Evolutionary conservation across 1,140 invertebrate genomes (phyloP), one percentile per base, ranked within the genome.

Genomic region (Lordiphosa stackelbergi): DNA sequence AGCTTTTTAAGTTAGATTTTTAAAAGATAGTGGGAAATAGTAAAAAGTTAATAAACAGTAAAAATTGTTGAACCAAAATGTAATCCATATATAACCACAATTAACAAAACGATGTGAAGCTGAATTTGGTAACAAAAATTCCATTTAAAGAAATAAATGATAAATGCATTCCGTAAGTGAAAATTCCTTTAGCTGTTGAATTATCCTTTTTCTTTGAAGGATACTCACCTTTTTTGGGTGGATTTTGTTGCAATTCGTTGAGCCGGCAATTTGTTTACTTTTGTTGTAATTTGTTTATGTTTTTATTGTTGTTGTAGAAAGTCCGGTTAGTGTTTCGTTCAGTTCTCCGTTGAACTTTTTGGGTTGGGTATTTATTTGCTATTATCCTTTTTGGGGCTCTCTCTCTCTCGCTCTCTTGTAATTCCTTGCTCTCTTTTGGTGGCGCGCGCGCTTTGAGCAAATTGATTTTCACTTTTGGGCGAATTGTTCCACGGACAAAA

Each of bases 401-500:
- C 47, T 40, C 16, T 16, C 47, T 45, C 49, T 40, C 43, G 24
- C 53, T 7, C 28, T 16, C 13, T 53, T 22, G 34, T 49, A 55
- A 24, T 24, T 24, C 22, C 52, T 65, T 55, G 49, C 52, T 56
- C 55, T 66, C 34, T 35, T 41, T 24, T 24, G 22, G 22, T 24
- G 22, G 66, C 58, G 66, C 75, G 75, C 75, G 75, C 75, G 73
- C 66, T 46, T 66, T 79, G 49, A 52, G 51, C 72, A 68, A 81
- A 79, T 79, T 81, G 75, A 79, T 79, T 79, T 79, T 79, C 75
- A 79, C 75, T 79, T 79, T 79, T 79, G 77, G 77, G 48, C 38
- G 57, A 57, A 66, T 68, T 68, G 53, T 66, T 43, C 46, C 22
- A 24, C 22, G 22, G 57, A 69, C 36, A 61, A 66, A 68, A 79